Conservation (phyloP, 2,113 vertebrate species). For the Lophius piscatorius region DNA sequence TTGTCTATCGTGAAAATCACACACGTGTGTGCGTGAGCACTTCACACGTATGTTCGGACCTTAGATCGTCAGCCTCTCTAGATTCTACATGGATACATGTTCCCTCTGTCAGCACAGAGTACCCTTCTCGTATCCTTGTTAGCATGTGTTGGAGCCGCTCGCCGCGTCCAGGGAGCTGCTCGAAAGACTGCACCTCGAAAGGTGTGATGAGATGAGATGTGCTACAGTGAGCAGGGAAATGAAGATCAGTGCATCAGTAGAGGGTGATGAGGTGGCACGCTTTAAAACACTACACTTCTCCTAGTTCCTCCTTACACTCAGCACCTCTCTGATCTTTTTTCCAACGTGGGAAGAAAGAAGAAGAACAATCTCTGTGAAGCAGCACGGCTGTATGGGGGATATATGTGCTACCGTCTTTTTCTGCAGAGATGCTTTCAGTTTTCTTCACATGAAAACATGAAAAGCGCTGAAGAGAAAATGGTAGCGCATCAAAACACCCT, state of each 20-base stretch:
- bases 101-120: slow-evolving; percentile 23
- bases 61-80: slow-evolving; percentile 18
- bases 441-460: slow-evolving; percentile 3
- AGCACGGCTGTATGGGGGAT: no score
- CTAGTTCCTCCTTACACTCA: slow-evolving; percentile 30
- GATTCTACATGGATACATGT: slow-evolving; percentile 35
- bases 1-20: background rate
- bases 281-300: slow-evolving; percentile 59
- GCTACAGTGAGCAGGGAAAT: slow-evolving; percentile 79
- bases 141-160: slow-evolving; percentile 65
- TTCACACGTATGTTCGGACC: slow-evolving; percentile 3
- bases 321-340: slow-evolving; percentile 50
- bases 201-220: slow-evolving; percentile 72
- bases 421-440: slow-evolving; percentile 1
- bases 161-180: slow-evolving; percentile 40
- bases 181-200: slow-evolving; percentile 66
- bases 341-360: slow-evolving; percentile 23
- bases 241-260: slow-evolving; percentile 68
- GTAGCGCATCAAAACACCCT: slow-evolving; percentile 2
- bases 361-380: slow-evolving; percentile 34
- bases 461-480: slow-evolving; percentile 13
- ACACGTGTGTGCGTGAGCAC: background rate
- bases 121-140: slow-evolving; percentile 72
- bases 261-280: slow-evolving; percentile 54
- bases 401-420: no score